phyloP scores from a whole-genome alignment of 2,888 invertebrate species.

The Arctia plantaginis region DNA sequence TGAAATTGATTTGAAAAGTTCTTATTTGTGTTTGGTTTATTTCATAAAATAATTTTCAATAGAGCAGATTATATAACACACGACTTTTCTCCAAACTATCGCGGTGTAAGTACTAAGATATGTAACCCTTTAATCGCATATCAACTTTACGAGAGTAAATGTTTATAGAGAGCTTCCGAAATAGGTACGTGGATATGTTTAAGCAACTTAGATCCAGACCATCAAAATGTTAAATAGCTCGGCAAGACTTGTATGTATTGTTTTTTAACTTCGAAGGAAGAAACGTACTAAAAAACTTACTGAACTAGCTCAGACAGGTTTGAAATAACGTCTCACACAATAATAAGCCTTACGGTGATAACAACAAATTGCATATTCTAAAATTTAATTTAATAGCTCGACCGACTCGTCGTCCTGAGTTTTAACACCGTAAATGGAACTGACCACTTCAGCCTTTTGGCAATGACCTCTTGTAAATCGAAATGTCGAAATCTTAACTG shows the following conservation, averaged over 20 bases:
- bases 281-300: slow-evolving; percentile 63
- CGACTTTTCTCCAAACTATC: not conserved
- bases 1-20: slow-evolving; percentile 8
- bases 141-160: not conserved
- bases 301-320: slow-evolving; percentile 75
- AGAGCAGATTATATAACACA: not conserved
- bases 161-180: not conserved
- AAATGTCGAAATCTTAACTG: slow-evolving; percentile 61
- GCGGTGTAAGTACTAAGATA: not conserved
- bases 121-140: not conserved
- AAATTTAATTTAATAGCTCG: slow-evolving; percentile 58
- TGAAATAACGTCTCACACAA: slow-evolving; percentile 56
- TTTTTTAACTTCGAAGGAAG: slow-evolving; percentile 38
- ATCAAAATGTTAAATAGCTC: not conserved
- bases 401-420: slow-evolving; percentile 68
- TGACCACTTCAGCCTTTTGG: slow-evolving; percentile 80
- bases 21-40: not conserved
- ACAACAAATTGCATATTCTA: slow-evolving; percentile 69
- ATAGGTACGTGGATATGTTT: not conserved
- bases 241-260: not conserved
- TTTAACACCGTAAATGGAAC: slow-evolving; percentile 82
- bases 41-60: not conserved
- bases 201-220: not conserved
- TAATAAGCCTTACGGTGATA: slow-evolving; percentile 70
- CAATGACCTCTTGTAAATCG: slow-evolving; percentile 78